phyloP scores from a whole-genome alignment of 2,113 vertebrate species.

The Epinephelus fuscoguttatus region DNA sequence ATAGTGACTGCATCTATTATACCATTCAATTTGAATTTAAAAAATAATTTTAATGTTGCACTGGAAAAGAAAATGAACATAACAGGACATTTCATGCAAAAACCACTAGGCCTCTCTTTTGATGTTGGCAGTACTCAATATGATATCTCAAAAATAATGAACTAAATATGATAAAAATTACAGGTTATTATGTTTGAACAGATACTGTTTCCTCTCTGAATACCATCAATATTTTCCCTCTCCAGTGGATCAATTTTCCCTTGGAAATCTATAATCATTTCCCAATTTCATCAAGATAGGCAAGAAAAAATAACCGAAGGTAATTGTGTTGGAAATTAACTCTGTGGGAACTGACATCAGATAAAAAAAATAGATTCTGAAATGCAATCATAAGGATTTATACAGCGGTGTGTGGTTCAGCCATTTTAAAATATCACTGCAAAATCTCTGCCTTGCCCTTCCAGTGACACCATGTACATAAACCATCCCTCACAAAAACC shows the following conservation, averaged over 20 bases:
- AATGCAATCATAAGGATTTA: slow-evolving; percentile 65
- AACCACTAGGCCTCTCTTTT: not conserved
- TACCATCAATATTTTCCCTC: slow-evolving; percentile 10
- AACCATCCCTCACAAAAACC: slow-evolving; percentile 77
- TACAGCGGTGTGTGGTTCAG: slow-evolving; percentile 44
- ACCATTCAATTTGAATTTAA: not conserved
- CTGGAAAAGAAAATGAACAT: not conserved
- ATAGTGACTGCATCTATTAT: not conserved
- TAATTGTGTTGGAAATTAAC: slow-evolving; percentile 51
- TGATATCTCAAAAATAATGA: slow-evolving; percentile 4
- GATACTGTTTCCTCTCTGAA: slow-evolving; percentile 8
- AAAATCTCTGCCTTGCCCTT: slow-evolving; percentile 78
- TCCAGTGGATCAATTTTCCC: not conserved
- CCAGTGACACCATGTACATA: slow-evolving; percentile 84
- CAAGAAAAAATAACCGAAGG: slow-evolving; percentile 37
- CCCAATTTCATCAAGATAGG: slow-evolving; percentile 47
- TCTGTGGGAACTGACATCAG: slow-evolving; percentile 51
- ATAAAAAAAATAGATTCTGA: slow-evolving; percentile 54
- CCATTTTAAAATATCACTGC: slow-evolving; percentile 60
- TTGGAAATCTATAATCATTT: slow-evolving; percentile 14
- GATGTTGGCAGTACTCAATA: not conserved
- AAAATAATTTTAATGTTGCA: not conserved
- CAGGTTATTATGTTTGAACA: not conserved
- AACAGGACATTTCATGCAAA: not conserved
- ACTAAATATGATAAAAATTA: not conserved